phyloP scores from a whole-genome alignment of 2,888 invertebrate species.

The Polydrusus tereticollis region DNA sequence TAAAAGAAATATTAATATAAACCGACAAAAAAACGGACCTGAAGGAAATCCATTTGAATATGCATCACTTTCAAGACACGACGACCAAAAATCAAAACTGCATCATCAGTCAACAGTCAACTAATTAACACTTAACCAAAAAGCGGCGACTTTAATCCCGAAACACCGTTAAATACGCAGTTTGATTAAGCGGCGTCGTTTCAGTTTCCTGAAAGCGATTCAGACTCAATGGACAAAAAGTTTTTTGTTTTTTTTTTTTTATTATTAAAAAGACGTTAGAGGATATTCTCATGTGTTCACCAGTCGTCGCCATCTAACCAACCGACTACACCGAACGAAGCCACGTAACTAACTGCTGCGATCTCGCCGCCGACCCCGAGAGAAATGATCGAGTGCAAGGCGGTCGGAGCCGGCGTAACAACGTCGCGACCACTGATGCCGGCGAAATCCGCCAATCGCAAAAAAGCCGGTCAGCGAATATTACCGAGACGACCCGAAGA shows the following conservation, averaged over 20 bases:
- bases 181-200: neutral
- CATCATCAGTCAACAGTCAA: too few relatives aligned
- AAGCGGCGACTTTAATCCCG: neutral
- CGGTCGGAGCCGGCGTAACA: conserved; percentile 50
- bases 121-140: neutral
- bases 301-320: neutral
- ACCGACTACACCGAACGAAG: conserved; percentile 21
- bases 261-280: neutral
- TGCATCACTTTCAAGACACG: neutral
- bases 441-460: conserved; percentile 34
- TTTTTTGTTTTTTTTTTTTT: neutral
- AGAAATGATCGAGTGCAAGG: conserved; percentile 46
- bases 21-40: neutral
- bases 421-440: conserved; percentile 53
- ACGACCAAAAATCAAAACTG: neutral
- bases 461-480: conserved; percentile 41
- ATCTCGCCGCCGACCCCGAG: conserved; percentile 29
- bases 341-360: conserved; percentile 33
- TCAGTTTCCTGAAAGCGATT: neutral
- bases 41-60: neutral
- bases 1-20: neutral
- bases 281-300: conserved; percentile 11
- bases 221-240: neutral
- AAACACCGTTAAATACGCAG: neutral
- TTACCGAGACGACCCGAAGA: conserved; percentile 44